These are phyloP conservation scores for Allygus modestus DNA, from an alignment of 2,888 invertebrate species.

Conservation along the genomic window DNA sequence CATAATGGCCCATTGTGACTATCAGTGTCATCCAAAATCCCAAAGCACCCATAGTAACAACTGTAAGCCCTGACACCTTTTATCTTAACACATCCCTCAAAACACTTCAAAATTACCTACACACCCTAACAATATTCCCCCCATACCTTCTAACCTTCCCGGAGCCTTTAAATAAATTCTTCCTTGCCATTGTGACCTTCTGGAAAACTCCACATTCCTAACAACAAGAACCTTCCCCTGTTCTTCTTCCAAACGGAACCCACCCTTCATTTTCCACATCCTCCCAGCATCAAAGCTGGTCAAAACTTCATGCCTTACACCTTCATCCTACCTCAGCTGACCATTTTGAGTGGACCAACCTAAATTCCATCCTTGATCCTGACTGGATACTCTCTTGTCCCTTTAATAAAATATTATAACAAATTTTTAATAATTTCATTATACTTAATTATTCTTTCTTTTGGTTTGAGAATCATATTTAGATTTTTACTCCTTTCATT, in stretches of 20 bases:
- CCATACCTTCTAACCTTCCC: background rate
- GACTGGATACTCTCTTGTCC: too few species aligned
- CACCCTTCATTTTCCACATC: background rate
- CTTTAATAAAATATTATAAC: too few species aligned
- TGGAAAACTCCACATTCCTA: background rate
- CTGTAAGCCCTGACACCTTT: background rate
- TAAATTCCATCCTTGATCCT: too few species aligned
- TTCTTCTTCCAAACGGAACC: background rate
- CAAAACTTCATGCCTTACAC: background rate
- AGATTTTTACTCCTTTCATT: too few species aligned
- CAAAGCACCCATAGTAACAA: background rate
- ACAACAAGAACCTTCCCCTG: background rate
- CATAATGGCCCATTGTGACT: constrained; percentile 10
- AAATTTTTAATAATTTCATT: too few species aligned
- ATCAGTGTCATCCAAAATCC: background rate
- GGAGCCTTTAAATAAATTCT: background rate
- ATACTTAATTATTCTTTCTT: too few species aligned
- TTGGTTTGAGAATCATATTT: too few species aligned
- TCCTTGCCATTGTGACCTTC: constrained; percentile 11
- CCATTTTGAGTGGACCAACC: too few species aligned
- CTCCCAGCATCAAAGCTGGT: constrained; percentile 1
- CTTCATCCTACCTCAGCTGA: background rate
- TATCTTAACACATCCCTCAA: constrained; percentile 3
- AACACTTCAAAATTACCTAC: background rate
- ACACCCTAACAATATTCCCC: background rate